A percentile compares a stretch with the other conserved stretches of the same genome.
Conservation (phyloP, 2,113 vertebrate species). For the Barnardius zonarius region DNA sequence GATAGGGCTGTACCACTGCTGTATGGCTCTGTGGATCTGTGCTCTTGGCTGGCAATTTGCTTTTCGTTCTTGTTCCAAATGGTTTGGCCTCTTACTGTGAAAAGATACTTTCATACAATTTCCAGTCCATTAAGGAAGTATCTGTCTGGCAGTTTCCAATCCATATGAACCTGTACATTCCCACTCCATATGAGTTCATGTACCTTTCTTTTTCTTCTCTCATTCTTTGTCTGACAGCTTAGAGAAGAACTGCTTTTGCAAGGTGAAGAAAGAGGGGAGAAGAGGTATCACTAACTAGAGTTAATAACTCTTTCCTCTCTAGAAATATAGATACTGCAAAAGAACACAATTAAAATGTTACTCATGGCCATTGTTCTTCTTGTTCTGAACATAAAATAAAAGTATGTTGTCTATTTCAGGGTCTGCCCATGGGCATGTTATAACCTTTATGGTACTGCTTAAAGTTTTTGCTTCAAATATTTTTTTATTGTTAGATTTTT, state of each 20-base stretch:
- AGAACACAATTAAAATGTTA: neutral
- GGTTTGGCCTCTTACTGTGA: neutral
- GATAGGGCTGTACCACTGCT: neutral
- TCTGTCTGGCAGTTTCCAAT: neutral
- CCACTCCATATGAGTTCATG: neutral
- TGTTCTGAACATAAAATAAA: neutral
- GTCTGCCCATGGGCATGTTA: neutral
- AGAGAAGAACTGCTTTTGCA: neutral
- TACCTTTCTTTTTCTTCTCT: neutral
- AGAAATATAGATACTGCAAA: neutral
- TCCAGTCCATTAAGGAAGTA: neutral
- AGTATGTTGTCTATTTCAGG: neutral
- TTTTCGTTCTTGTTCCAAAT: neutral
- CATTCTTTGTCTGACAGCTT: neutral
- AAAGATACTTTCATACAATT: neutral
- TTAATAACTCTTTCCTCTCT: neutral
- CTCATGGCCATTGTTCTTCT: neutral
- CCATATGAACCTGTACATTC: neutral
- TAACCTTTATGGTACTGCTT: neutral
- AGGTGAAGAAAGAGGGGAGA: neutral
- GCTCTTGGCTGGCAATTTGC: neutral
- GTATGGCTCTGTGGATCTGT: neutral
- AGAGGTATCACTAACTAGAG: neutral
- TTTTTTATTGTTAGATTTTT: neutral
- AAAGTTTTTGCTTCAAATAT: neutral